Evolutionary conservation across 1,140 invertebrate genomes (phyloP).

Genomic region (Drosophila dunni): DNA sequence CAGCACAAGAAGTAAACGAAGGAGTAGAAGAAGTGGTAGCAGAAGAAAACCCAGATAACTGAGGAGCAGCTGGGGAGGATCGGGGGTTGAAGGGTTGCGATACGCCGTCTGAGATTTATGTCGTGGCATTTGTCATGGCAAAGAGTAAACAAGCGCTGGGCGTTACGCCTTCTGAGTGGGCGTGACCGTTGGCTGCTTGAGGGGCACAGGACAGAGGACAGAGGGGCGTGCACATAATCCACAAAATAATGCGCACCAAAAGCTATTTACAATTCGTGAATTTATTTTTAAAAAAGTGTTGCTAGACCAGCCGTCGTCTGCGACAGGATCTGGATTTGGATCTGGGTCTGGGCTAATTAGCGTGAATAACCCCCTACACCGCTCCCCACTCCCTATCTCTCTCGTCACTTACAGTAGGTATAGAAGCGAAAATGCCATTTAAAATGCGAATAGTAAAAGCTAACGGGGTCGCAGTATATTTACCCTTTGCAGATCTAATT

Average conservation of each 20-base stretch:
- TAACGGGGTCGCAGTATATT: conserved; percentile 33
- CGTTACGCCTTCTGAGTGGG: conserved; percentile 50
- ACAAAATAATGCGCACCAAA: conserved; percentile 79
- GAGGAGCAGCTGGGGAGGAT: not conserved
- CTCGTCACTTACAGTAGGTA: not conserved
- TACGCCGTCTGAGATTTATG: conserved; percentile 76
- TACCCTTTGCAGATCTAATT: conserved; percentile 44
- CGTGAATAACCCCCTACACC: conserved; percentile 60
- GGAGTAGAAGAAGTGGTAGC: not conserved
- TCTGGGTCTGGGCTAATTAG: conserved; percentile 75
- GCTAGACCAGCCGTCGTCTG: conserved; percentile 24
- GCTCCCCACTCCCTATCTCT: not conserved
- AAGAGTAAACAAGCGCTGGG: conserved; percentile 76
- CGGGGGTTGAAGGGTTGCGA: not conserved
- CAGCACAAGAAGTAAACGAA: conserved; percentile 8
- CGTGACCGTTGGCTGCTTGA: conserved; percentile 7
- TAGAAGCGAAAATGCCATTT: conserved; percentile 55
- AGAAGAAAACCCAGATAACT: not conserved
- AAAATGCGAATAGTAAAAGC: conserved; percentile 14
- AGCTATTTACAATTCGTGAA: conserved; percentile 79
- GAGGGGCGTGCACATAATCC: conserved; percentile 74
- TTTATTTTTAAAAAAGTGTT: conserved; percentile 66
- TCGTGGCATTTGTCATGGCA: conserved; percentile 79
- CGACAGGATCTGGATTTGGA: conserved; percentile 37
- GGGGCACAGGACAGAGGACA: not conserved